Evolutionary conservation across 2,888 invertebrate genomes (phyloP).

Genomic region (Eupithecia pulchellata): DNA sequence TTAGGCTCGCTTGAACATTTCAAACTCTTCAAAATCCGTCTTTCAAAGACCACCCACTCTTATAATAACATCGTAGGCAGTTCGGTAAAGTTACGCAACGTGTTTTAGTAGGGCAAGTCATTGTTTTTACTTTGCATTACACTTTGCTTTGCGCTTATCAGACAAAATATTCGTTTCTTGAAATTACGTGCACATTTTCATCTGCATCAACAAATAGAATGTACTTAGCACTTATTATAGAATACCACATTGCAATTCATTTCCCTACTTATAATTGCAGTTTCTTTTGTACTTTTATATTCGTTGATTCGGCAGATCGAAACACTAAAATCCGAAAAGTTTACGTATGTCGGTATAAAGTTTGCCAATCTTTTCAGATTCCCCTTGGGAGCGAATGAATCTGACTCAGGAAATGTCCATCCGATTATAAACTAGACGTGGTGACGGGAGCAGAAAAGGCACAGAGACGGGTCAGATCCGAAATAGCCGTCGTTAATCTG

Average conservation of each 20-base stretch:
- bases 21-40: constrained; percentile 13
- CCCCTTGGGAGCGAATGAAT: constrained; percentile 43
- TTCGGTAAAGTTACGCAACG: constrained; percentile 3
- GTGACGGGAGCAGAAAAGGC: constrained; percentile 67
- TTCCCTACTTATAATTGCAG: background rate
- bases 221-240: background rate
- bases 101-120: constrained; percentile 2
- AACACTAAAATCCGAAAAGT: constrained; percentile 8
- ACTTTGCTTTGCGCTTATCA: background rate
- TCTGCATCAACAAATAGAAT: background rate
- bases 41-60: constrained; percentile 17
- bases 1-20: constrained; percentile 27
- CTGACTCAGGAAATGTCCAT: constrained; percentile 51
- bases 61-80: constrained; percentile 14
- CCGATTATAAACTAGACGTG: constrained; percentile 57
- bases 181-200: background rate
- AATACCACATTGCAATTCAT: background rate
- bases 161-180: constrained; percentile 1
- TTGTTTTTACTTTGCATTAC: constrained; percentile 5
- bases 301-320: background rate
- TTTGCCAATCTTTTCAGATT: constrained; percentile 24
- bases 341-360: background rate
- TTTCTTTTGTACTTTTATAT: background rate
- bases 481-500: constrained; percentile 78
- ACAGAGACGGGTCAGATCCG: constrained; percentile 68